Percentiles rank a stretch among this genome's conserved stretches.
These are phyloP conservation scores for Schrankia costaestrigalis DNA, from an alignment of 2,888 invertebrate genomes.

Conservation along the genomic window DNA sequence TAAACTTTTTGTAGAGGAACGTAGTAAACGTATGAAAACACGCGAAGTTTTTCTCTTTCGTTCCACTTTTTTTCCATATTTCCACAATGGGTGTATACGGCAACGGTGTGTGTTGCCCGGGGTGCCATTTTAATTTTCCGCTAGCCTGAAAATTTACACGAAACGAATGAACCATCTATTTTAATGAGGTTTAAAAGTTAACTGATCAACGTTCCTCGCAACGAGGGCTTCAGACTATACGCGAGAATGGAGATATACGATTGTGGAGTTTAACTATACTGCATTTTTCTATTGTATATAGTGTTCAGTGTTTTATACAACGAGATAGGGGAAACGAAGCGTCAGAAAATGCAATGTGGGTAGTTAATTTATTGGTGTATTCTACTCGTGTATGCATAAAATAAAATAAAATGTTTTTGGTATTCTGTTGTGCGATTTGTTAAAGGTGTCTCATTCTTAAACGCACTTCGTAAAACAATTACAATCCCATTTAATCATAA, in stretches of 20 bases:
- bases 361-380: neutral
- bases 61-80: conserved; percentile 54
- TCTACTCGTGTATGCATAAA: too few relatives aligned
- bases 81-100: conserved; percentile 29
- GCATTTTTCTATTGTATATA: conserved; percentile 19
- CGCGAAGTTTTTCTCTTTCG: conserved; percentile 55
- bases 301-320: conserved; percentile 21
- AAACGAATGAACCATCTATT: conserved; percentile 76
- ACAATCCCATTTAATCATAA: too few relatives aligned
- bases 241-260: conserved; percentile 17
- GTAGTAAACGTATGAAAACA: conserved; percentile 60
- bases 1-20: conserved; percentile 59
- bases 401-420: too few relatives aligned
- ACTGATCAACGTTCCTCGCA: conserved; percentile 54
- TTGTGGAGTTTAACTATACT: conserved; percentile 10
- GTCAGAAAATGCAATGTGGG: conserved; percentile 19
- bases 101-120: conserved; percentile 51
- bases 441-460: too few relatives aligned
- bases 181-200: conserved; percentile 79
- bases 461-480: too few relatives aligned
- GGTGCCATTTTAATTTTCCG: conserved; percentile 80
- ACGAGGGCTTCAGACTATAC: conserved; percentile 26
- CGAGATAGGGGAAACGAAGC: conserved; percentile 3
- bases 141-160: conserved; percentile 68
- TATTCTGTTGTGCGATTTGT: conserved; percentile 1